Percentiles rank a stretch among this genome's conserved stretches.
Evolutionary conservation across 2,888 invertebrate species (phyloP).

Genomic region (Nomada fabriciana): DNA sequence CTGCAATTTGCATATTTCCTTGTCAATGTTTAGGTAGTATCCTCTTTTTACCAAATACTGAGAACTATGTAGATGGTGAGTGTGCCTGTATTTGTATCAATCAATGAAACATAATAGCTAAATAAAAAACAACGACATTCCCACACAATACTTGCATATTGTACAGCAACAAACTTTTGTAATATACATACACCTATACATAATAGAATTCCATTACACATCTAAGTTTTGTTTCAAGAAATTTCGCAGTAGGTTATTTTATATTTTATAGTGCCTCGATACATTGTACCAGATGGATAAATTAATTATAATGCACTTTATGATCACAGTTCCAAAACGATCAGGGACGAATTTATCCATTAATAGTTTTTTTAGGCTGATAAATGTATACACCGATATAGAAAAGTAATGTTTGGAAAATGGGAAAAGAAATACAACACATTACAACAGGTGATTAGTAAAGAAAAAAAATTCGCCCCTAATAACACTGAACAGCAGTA

Average conservation of each 20-base stretch:
- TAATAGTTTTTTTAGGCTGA: constrained; percentile 5
- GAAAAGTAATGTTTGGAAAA: background rate
- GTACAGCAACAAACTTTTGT: constrained; percentile 49
- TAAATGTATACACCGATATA: background rate
- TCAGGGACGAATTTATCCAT: constrained; percentile 38
- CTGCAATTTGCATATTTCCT: constrained; percentile 39
- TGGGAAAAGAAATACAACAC: background rate
- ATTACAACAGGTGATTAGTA: background rate
- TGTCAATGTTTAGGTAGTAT: constrained; percentile 40
- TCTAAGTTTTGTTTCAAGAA: constrained; percentile 26
- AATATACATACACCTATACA: constrained; percentile 45
- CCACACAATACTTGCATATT: constrained; percentile 52
- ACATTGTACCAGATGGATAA: constrained; percentile 29
- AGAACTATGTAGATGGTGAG: constrained; percentile 30
- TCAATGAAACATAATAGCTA: constrained; percentile 41
- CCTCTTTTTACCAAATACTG: constrained; percentile 43
- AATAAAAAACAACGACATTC: constrained; percentile 62
- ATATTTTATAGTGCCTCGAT: constrained; percentile 37
- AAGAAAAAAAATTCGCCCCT: constrained; percentile 35
- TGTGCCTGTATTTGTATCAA: constrained; percentile 39
- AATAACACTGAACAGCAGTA: constrained; percentile 32
- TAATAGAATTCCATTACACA: constrained; percentile 40
- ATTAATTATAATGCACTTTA: constrained; percentile 48
- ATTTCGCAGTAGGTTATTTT: constrained; percentile 34
- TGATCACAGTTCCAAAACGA: constrained; percentile 51